A percentile compares a stretch with the other conserved stretches of the same genome.
These are phyloP conservation scores for Moxostoma hubbsi DNA, from an alignment of 2,797 vertebrate genomes.

Conservation along the genomic window DNA sequence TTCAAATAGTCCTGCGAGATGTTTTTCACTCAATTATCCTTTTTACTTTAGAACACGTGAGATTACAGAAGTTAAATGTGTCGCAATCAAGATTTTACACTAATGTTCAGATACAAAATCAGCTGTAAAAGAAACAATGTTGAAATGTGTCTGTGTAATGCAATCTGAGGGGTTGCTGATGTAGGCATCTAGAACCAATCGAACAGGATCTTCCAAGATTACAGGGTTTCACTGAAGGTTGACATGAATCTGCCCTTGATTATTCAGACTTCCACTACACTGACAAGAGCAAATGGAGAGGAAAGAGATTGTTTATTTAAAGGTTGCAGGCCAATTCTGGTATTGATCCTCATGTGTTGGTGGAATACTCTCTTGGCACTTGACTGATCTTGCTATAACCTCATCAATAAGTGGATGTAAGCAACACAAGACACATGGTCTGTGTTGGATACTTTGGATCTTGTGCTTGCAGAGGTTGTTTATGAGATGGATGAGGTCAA, in stretches of 20 bases:
- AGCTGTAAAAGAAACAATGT: too few species aligned
- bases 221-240: background rate
- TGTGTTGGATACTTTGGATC: slow-evolving; percentile 20
- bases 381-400: slow-evolving; percentile 56
- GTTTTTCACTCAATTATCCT: too few species aligned
- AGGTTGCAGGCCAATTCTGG: slow-evolving; percentile 59
- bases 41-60: too few species aligned
- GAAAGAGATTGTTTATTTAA: slow-evolving; percentile 60
- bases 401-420: slow-evolving; percentile 42
- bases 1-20: too few species aligned
- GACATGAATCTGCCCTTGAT: slow-evolving; percentile 48
- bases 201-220: slow-evolving; percentile 22
- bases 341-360: slow-evolving; percentile 66
- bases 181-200: background rate
- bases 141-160: too few species aligned
- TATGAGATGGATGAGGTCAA: slow-evolving; percentile 33
- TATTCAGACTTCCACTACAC: slow-evolving; percentile 60
- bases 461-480: slow-evolving; percentile 35
- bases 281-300: slow-evolving; percentile 67
- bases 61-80: too few species aligned
- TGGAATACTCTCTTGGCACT: slow-evolving; percentile 52
- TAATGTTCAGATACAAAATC: too few species aligned
- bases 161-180: too few species aligned
- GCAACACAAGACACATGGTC: slow-evolving; percentile 20
- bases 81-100: too few species aligned